phyloP scores from a whole-genome alignment of 1,140 invertebrate species.

The Cydia amplana region DNA sequence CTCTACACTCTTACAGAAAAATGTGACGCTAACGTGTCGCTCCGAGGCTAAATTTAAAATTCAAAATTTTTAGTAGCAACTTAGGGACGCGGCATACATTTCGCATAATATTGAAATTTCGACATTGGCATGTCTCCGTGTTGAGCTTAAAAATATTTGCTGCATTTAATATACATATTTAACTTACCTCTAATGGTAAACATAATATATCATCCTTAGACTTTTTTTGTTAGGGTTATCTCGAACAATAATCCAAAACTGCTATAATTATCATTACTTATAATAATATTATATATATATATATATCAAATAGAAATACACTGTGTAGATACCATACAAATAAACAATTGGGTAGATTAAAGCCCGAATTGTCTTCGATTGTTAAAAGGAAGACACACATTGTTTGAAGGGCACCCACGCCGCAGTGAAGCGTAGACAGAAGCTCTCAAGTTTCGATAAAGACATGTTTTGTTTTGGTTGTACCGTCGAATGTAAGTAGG shows the following conservation, averaged over 20 bases:
- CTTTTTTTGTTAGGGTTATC: neutral
- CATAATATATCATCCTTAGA: too few relatives aligned
- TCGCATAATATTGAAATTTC: constrained; percentile 20
- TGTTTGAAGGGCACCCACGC: neutral
- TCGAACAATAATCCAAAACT: too few relatives aligned
- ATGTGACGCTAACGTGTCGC: constrained; percentile 48
- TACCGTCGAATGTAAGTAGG: neutral
- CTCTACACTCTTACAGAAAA: constrained; percentile 44
- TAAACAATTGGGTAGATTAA: constrained; percentile 14
- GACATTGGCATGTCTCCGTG: constrained; percentile 13
- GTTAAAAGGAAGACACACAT: neutral
- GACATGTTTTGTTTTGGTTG: neutral
- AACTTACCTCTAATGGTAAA: neutral
- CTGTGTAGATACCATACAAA: neutral
- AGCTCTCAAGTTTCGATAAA: neutral
- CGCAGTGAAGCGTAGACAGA: neutral
- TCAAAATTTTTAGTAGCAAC: constrained; percentile 41
- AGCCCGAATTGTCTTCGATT: neutral
- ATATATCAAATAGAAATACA: neutral
- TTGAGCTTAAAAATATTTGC: neutral
- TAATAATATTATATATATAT: too few relatives aligned
- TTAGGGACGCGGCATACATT: constrained; percentile 6
- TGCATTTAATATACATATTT: neutral
- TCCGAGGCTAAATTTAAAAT: constrained; percentile 50
- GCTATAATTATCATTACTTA: too few relatives aligned